Base-by-base conservation (phyloP, 2,113 vertebrate species). In the Desmodus rotundus region DNA sequence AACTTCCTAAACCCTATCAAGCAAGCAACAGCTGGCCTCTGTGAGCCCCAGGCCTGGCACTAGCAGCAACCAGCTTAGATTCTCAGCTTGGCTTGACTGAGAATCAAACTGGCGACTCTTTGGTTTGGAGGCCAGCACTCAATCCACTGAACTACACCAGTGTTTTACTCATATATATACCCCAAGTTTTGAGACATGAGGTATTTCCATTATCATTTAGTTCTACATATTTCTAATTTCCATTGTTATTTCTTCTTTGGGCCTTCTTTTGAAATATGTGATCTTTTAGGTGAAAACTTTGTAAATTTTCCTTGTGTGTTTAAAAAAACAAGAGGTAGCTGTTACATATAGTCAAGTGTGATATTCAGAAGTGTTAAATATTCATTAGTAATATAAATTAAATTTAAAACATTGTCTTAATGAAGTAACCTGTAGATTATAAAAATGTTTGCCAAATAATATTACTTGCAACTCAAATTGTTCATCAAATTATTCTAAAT, bases 241-340 rank as follows among this genome's bases (percentile, higher is more conserved):
- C 14, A 67, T 54, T 47, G 76, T n/a, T 70, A 80, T 78, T 84
- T 93, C 45, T 93, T 74, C 50, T 91, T 82, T 74, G 67, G 61
- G 41, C 43, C 31, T 74, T 87, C 47, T 92, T 84, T 94, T 80
- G n/a, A 94, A 89, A 92, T 70, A 63, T 74, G 26, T 92, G 63
- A 28, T 17, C 45, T 85, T 88, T 2, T 45, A 72, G 63, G 52
- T 68, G 78, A 63, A 77, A 88, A 78, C 70, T 77, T 43, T 92
- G 4, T 84, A 88, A 56, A 70, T 94, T 31, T 77, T 63, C 17
- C 58, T 76, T 67, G 28, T 90, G 28, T 78, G 56, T 61, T 54
- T 77, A 4, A 11, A 12, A 22, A 41, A 61, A 22, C 6, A 15
- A 91, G 38, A 14, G 67, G 54, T 31, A 81, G 28, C 67, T 82